These are phyloP conservation scores for Arctia plantaginis DNA, from an alignment of 2,888 invertebrate species.

Conservation along the genomic window DNA sequence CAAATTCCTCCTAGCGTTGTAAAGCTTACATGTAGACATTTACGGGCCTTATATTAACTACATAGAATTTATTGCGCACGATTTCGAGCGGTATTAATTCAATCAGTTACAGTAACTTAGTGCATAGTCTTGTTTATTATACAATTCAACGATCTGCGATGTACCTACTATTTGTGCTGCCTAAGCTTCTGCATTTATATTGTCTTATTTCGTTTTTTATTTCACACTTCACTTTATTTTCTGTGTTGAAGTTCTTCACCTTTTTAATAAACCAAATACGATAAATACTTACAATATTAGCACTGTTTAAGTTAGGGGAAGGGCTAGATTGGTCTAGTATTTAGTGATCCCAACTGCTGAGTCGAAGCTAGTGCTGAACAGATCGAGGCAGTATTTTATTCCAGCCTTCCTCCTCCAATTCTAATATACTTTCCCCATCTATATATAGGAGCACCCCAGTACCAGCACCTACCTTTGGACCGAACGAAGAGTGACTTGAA, in stretches of 20 bases:
- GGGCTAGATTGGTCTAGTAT: background rate
- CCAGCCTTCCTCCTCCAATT: no score
- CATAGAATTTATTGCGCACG: constrained; percentile 23
- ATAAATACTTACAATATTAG: background rate
- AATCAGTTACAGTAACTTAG: constrained; percentile 9
- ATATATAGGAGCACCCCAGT: no score
- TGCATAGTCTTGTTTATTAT: background rate
- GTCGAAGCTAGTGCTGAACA: no score
- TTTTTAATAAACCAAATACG: background rate
- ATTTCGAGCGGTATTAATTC: constrained; percentile 19
- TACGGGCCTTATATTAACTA: constrained; percentile 22
- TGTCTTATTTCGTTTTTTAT: background rate
- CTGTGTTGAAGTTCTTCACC: background rate
- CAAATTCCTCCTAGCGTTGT: constrained; percentile 20
- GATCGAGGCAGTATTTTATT: no score
- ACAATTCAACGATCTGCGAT: constrained; percentile 6
- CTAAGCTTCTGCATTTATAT: background rate
- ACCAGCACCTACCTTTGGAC: no score
- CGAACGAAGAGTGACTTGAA: no score
- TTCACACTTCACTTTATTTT: background rate
- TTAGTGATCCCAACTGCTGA: no score
- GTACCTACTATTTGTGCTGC: background rate
- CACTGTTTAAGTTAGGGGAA: background rate
- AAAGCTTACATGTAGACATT: constrained; percentile 24
- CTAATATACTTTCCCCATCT: no score